Evolutionary conservation across 2,888 invertebrate genomes (phyloP).

Genomic region (Stenichneumon culpator): DNA sequence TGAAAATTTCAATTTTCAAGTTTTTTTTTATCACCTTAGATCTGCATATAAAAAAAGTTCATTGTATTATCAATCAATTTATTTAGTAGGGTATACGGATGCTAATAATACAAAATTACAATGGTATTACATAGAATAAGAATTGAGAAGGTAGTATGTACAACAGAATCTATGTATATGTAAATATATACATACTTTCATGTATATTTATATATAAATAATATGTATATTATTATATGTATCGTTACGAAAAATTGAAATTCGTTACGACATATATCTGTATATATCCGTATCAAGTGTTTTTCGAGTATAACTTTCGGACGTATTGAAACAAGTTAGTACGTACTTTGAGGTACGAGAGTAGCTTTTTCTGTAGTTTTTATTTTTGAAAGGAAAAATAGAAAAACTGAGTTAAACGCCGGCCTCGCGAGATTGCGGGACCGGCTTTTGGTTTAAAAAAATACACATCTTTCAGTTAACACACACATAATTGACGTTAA

Average conservation of each 20-base stretch:
- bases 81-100: conserved; percentile 78
- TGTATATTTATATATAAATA: conserved; percentile 66
- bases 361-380: conserved; percentile 64
- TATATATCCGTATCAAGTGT: conserved; percentile 22
- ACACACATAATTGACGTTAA: conserved; percentile 36
- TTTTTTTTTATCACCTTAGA: not conserved
- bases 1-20: too few relatives aligned
- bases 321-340: conserved; percentile 73
- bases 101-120: conserved; percentile 83
- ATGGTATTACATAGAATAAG: conserved; percentile 81
- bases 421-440: conserved; percentile 39
- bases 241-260: conserved; percentile 65
- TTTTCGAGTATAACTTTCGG: conserved; percentile 33
- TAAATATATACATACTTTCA: conserved; percentile 71
- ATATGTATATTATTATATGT: conserved; percentile 61
- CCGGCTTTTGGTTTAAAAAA: conserved; percentile 74
- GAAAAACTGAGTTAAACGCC: conserved; percentile 28
- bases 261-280: conserved; percentile 51
- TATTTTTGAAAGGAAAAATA: conserved; percentile 60
- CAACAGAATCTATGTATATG: conserved; percentile 79
- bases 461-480: conserved; percentile 61
- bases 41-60: not conserved
- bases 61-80: conserved; percentile 59
- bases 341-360: conserved; percentile 71
- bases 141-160: conserved; percentile 82